Evolutionary conservation across 2,888 invertebrate species (phyloP).

Genomic region (Anodontia alba): DNA sequence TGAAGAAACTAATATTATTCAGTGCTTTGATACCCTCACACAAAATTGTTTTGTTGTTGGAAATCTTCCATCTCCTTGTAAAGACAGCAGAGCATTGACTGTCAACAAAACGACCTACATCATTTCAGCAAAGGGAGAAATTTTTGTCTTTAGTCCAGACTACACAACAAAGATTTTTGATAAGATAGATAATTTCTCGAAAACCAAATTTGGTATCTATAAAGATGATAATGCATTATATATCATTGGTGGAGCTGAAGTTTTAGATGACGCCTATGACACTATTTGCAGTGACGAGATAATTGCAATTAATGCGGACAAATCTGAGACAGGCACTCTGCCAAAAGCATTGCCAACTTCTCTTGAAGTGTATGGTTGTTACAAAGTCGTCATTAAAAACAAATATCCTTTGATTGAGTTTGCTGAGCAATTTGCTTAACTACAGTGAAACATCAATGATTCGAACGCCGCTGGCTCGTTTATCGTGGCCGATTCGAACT

Average conservation of each 20-base stretch:
- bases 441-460: too few relatives aligned
- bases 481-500: too few relatives aligned
- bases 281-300: constrained; percentile 33
- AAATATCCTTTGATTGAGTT: constrained; percentile 59
- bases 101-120: constrained; percentile 50
- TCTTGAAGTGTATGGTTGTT: constrained; percentile 57
- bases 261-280: constrained; percentile 9
- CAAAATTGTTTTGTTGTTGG: constrained; percentile 48
- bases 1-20: constrained; percentile 54
- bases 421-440: constrained; percentile 38
- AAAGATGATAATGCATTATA: constrained; percentile 39
- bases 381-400: constrained; percentile 38
- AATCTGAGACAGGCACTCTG: background rate
- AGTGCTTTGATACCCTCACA: constrained; percentile 61
- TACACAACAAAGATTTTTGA: constrained; percentile 30
- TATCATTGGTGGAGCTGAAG: constrained; percentile 42
- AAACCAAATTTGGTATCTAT: constrained; percentile 57
- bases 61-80: constrained; percentile 56
- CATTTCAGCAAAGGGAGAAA: constrained; percentile 54
- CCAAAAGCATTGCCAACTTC: constrained; percentile 48
- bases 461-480: too few relatives aligned
- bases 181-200: constrained; percentile 49
- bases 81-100: constrained; percentile 47
- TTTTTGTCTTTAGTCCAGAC: constrained; percentile 48
- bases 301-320: constrained; percentile 4